These are phyloP conservation scores for Synanthedon andrenaeformis DNA, from an alignment of 2,888 invertebrate species.

Conservation along the genomic window DNA sequence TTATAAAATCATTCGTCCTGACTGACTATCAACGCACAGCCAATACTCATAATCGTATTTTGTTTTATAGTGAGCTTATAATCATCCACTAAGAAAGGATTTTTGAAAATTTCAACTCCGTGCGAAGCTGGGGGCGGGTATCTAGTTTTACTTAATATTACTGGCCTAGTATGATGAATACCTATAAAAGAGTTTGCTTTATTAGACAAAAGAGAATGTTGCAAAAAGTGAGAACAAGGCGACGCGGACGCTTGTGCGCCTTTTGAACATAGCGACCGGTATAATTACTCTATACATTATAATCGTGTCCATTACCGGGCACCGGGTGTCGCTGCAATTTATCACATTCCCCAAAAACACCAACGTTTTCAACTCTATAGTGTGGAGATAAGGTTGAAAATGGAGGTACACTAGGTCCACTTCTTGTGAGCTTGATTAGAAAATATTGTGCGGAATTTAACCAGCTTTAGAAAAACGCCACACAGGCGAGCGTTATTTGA, in stretches of 20 bases:
- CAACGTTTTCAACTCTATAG: not conserved
- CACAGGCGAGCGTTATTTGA: not conserved
- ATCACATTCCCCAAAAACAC: slow-evolving; percentile 2
- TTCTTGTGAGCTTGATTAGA: not conserved
- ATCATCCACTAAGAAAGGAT: too few relatives aligned
- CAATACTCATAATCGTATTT: too few relatives aligned
- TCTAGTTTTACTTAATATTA: too few relatives aligned
- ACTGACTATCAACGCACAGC: too few relatives aligned
- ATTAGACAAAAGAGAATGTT: not conserved
- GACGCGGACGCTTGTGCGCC: too few relatives aligned
- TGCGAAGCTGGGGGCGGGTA: too few relatives aligned
- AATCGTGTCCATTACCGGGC: slow-evolving; percentile 13
- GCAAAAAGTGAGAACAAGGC: not conserved
- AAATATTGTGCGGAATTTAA: not conserved
- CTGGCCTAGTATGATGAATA: too few relatives aligned
- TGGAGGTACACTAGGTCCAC: not conserved
- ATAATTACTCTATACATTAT: slow-evolving; percentile 29
- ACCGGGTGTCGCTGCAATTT: slow-evolving; percentile 8
- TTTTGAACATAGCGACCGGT: slow-evolving; percentile 15
- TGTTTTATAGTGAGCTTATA: too few relatives aligned
- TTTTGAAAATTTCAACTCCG: too few relatives aligned
- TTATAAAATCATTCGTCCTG: too few relatives aligned
- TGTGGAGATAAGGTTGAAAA: not conserved
- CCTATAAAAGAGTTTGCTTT: not conserved
- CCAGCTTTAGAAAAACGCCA: not conserved